These are phyloP conservation scores for Platycercus adscitus DNA, from an alignment of 2,113 vertebrate genomes.

Conservation along the genomic window DNA sequence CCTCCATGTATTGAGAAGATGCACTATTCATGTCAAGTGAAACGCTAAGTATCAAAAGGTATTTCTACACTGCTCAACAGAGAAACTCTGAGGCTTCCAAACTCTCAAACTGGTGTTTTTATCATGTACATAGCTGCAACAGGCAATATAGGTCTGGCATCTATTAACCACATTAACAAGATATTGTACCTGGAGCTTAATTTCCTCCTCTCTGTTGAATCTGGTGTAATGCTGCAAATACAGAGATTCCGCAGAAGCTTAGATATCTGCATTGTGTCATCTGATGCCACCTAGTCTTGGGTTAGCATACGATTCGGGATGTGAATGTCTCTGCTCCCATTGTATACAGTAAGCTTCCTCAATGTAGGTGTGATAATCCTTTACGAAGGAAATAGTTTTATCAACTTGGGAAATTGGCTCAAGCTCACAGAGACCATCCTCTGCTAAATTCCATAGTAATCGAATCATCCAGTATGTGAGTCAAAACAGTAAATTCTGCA, in stretches of 20 bases:
- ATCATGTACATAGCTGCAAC: not conserved
- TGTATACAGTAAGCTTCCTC: not conserved
- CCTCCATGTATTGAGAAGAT: not conserved
- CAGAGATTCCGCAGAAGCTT: not conserved
- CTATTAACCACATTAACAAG: not conserved
- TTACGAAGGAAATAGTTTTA: not conserved
- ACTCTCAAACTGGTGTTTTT: not conserved
- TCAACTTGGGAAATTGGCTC: not conserved
- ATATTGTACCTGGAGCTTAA: not conserved
- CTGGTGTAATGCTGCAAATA: not conserved
- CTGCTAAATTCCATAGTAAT: not conserved
- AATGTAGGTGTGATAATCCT: not conserved
- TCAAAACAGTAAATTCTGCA: not conserved
- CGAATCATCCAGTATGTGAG: not conserved
- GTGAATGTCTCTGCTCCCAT: not conserved
- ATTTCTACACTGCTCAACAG: not conserved
- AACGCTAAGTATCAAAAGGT: not conserved
- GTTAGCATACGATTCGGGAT: not conserved
- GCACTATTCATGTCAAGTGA: not conserved
- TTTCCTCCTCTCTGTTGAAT: not conserved
- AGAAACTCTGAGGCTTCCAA: not conserved
- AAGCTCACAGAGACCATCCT: not conserved
- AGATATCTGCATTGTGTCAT: not conserved
- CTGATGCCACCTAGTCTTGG: not conserved
- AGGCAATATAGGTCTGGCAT: too few species aligned